A percentile compares a stretch with the other conserved stretches of the same genome.
These are phyloP conservation scores for Volucella bombylans DNA, from an alignment of 2,888 invertebrate species.

Conservation along the genomic window DNA sequence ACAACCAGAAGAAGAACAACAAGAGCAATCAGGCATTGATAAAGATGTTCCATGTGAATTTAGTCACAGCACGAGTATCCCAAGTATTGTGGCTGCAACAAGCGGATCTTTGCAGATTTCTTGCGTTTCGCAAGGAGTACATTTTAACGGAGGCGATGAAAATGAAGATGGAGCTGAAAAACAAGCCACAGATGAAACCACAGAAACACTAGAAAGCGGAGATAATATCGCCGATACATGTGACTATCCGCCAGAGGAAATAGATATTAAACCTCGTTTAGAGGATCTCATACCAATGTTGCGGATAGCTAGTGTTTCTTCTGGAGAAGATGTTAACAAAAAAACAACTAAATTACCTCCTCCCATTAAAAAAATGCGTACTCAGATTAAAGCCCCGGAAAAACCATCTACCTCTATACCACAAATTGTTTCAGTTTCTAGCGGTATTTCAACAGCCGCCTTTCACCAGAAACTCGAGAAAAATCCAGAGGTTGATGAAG, in stretches of 20 bases:
- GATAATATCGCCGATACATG: neutral
- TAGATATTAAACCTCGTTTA: conserved; percentile 79
- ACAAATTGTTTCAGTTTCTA: conserved; percentile 52
- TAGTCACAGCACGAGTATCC: conserved; percentile 21
- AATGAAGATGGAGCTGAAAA: conserved; percentile 10
- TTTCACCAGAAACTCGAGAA: conserved; percentile 57
- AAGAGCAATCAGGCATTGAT: conserved; percentile 9
- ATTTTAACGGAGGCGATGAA: conserved; percentile 67
- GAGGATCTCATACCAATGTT: conserved; percentile 79
- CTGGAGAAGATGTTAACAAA: conserved; percentile 73
- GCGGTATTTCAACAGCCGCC: conserved; percentile 27
- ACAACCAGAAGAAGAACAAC: conserved; percentile 69
- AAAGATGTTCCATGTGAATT: neutral
- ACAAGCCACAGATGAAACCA: neutral
- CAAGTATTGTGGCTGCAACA: conserved; percentile 63
- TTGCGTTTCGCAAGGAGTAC: conserved; percentile 76
- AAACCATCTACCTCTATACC: conserved; percentile 36
- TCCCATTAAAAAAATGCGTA: conserved; percentile 4
- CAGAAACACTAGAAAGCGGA: neutral
- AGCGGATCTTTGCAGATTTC: conserved; percentile 75
- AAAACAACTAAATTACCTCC: neutral
- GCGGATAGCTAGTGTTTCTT: conserved; percentile 78
- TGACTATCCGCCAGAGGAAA: conserved; percentile 49
- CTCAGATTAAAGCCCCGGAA: neutral
- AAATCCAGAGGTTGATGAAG: neutral